Evolutionary conservation across 2,888 invertebrate genomes (phyloP), one percentile per base, ranked within the genome.

Genomic region (Acanthosepion lycidas): DNA sequence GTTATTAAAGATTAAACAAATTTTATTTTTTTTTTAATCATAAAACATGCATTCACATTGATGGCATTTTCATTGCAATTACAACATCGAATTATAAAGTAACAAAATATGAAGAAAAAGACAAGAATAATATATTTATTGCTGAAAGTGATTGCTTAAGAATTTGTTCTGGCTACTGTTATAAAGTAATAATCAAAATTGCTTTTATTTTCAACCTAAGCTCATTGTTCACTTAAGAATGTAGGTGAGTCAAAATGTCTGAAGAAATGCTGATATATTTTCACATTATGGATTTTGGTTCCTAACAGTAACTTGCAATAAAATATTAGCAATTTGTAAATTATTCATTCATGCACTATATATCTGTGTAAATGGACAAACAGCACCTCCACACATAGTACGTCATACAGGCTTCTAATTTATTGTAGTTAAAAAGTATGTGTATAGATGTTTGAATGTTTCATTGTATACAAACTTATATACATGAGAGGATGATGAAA

Each of bases 101-200:
- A n/a, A 15, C 42, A 33, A 78, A 78, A 33, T 5, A 78, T 23
- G 15, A 78, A 78, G n/a, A 78, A n/a, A 18, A 78, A 78, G 78
- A n/a, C 12, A 78, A 9, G 0, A 78, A 78, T 78, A n/a, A 33
- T 78, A n/a, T 78, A 78, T 78, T 78, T n/a, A 78, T 18, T 78
- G n/a, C n/a, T 78, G 78, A 59, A 59, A 59, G 59, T 59, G 59
- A 59, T 59, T 59, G 59, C 59, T 59, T 78, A 78, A 33, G n/a
- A 78, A n/a, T 78, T 78, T 33, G 78, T 78, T 78, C 78, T 78
- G 78, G 9, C 78, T 33, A 33, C n/a, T 78, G 78, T 78, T 78
- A 78, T 78, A n/a, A 78, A 78, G n/a, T n/a, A 78, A 78, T 78
- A 78, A 78, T 78, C 78, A 78, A 78, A 78, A 78, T 78, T 78